Base-by-base conservation (phyloP, 2,888 invertebrate genomes). In the Drosophila eohydei region DNA sequence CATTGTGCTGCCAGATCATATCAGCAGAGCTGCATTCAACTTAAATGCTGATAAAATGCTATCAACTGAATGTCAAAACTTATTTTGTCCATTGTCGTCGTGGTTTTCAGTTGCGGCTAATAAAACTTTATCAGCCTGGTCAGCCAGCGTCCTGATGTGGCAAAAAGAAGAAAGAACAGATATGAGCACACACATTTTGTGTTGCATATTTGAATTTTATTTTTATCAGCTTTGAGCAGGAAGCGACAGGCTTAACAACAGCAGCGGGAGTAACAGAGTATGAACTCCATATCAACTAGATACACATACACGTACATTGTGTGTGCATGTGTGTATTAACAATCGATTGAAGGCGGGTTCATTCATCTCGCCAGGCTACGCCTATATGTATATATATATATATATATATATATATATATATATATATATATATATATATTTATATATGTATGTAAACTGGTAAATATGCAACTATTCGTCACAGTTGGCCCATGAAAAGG, bases 31-130 rank as follows among this genome's bases (percentile, higher is more conserved):
- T 40, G 61, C 61, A 67, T 16, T 38, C 40, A 77, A 74, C 66
- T 74, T 67, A 73, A 50, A 72, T 82, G 89, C 80, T 84, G 70
- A 71, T 80, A 72, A 80, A 76, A 80, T 80, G 76, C 76, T 88
- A 80, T 88, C 86, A 85, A 83, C 76, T 74, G 74, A 71, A 75
- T 74, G 83, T 83, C 83, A 88, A 73, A 74, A 81, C 62, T 71
- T 71, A 56, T 64, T 66, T 46, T 43, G 75, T 41, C 70, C 67
- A 65, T 70, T 75, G 82, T 66, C 63, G 44, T 52, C 51, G 50
- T 32, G 64, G 66, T 48, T 75, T 67, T 40, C 70, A 60, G 60
- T 48, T 68, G 46, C 40, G 63, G 58, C 71, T 56, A 72, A 71
- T 73, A 73, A 32, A 73, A 73, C 57, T 73, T 74, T 66, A 73